Conservation (phyloP, 2,797 vertebrate genomes). For the Sebastes trivittatus region DNA sequence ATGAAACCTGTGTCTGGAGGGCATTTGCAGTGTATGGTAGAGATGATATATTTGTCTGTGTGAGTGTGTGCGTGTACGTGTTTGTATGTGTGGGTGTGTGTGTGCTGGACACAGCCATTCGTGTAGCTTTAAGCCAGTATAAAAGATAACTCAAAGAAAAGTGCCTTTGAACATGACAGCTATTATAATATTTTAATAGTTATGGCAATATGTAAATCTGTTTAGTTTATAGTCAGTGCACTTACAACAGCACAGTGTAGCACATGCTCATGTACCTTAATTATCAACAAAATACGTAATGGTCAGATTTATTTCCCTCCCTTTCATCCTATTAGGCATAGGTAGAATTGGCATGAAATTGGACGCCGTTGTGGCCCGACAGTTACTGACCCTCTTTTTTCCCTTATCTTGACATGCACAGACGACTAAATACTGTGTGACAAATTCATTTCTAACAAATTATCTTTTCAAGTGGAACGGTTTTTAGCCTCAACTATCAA, state of each 20-base stretch:
- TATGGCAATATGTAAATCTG: constrained; percentile 14
- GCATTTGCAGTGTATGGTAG: constrained; percentile 74
- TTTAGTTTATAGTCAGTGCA: constrained; percentile 1
- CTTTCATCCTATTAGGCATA: constrained; percentile 38
- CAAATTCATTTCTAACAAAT: constrained; percentile 75
- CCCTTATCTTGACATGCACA: constrained; percentile 62
- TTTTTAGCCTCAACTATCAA: constrained; percentile 73
- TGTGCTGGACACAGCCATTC: constrained; percentile 29
- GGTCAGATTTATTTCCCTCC: constrained; percentile 21
- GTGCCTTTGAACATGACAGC: constrained; percentile 33
- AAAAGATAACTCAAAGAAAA: constrained; percentile 35
- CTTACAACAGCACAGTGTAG: not conserved
- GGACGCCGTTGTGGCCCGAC: constrained; percentile 23
- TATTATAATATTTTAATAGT: constrained; percentile 17
- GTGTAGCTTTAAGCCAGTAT: constrained; percentile 44
- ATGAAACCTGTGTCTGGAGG: constrained; percentile 87
- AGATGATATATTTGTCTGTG: constrained; percentile 76
- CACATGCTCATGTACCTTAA: not conserved
- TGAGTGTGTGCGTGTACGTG: constrained; percentile 29
- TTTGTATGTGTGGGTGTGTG: constrained; percentile 10
- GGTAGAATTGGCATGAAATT: constrained; percentile 59
- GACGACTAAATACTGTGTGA: constrained; percentile 64
- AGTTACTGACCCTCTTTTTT: constrained; percentile 60
- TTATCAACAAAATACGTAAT: constrained; percentile 40
- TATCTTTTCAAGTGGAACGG: constrained; percentile 69